phyloP scores from a whole-genome alignment of 2,797 vertebrate species.

The Cryptoblepharus egeriae region DNA sequence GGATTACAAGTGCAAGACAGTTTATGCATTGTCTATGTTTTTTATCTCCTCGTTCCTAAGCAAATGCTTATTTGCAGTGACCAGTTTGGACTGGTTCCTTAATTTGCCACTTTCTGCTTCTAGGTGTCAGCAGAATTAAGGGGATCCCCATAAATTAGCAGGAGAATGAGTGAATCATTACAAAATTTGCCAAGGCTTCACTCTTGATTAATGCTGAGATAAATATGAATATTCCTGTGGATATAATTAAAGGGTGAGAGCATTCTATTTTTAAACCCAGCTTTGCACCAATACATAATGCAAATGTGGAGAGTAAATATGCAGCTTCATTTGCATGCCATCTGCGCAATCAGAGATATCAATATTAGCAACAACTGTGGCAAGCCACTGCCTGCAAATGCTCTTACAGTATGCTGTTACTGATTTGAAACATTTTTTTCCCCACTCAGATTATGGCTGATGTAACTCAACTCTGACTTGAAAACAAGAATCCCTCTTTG shows the following conservation, averaged over 20 bases:
- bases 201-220: conserved; percentile 69
- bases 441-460: not conserved
- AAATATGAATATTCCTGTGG: conserved; percentile 69
- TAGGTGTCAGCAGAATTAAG: not conserved
- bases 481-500: accelerated
- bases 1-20: too few species aligned
- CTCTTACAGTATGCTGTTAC: conserved; percentile 49
- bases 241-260: conserved; percentile 56
- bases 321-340: conserved; percentile 67
- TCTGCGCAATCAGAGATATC: conserved; percentile 67
- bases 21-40: accelerated
- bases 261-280: conserved; percentile 69
- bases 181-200: conserved; percentile 63
- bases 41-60: not conserved
- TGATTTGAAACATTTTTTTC: conserved; percentile 14
- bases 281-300: conserved; percentile 47
- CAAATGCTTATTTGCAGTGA: conserved; percentile 37
- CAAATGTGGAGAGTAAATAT: conserved; percentile 65
- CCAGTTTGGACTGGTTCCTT: conserved; percentile 27
- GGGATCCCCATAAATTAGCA: conserved; percentile 63
- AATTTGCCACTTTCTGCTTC: conserved; percentile 36
- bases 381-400: conserved; percentile 26
- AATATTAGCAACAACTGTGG: conserved; percentile 55
- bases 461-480: not conserved
- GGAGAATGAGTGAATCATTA: conserved; percentile 63